phyloP scores from a whole-genome alignment of 2,888 invertebrate species.

The Coronaproctus castanopsis region DNA sequence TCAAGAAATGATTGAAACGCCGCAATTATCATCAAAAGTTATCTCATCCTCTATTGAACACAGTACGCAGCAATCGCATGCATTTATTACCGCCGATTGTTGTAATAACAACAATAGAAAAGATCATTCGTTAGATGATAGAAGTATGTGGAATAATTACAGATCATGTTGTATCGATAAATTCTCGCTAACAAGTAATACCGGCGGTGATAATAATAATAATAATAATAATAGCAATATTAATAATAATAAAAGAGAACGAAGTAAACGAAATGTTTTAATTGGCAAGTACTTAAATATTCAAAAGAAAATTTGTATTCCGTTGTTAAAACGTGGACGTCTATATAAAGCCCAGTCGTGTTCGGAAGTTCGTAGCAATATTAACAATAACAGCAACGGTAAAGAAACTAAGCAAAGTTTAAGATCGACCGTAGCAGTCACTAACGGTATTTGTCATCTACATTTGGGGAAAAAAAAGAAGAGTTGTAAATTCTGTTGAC shows the following conservation, averaged over 20 bases:
- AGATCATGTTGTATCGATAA: background rate
- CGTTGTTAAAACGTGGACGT: constrained; percentile 34
- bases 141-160: too few species aligned
- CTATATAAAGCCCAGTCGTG: constrained; percentile 42
- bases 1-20: constrained; percentile 39
- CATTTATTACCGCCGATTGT: background rate
- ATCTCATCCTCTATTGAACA: background rate
- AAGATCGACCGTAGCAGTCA: constrained; percentile 2
- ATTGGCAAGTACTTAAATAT: constrained; percentile 47
- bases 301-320: constrained; percentile 41
- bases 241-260: constrained; percentile 9
- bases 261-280: constrained; percentile 33
- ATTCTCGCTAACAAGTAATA: background rate
- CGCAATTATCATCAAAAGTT: constrained; percentile 2
- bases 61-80: background rate
- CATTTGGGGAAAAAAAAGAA: background rate
- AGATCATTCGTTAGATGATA: too few species aligned
- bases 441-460: background rate
- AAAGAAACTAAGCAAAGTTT: constrained; percentile 14
- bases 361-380: constrained; percentile 23
- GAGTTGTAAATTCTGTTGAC: background rate
- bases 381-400: too few species aligned
- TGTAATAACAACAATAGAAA: background rate
- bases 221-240: too few species aligned
- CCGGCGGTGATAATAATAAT: too few species aligned